These are phyloP conservation scores for Thinocorus orbignyianus DNA, from an alignment of 2,113 vertebrate genomes.

Conservation along the genomic window DNA sequence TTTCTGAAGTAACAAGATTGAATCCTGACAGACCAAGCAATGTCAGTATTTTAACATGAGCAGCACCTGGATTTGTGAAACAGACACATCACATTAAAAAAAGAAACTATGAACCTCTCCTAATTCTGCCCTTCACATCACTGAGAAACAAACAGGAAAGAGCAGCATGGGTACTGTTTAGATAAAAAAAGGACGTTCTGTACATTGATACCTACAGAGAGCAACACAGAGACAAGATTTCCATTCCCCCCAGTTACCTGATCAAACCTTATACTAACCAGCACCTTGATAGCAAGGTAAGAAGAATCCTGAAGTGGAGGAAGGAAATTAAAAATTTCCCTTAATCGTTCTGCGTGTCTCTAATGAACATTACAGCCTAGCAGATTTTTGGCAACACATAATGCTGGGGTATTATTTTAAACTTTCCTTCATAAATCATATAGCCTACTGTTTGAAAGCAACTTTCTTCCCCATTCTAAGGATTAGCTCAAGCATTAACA, in stretches of 20 bases:
- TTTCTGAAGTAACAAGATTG: not conserved
- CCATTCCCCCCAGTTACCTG: not conserved
- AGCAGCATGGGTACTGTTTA: not conserved
- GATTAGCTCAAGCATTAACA: not conserved
- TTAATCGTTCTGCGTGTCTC: not conserved
- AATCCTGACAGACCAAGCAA: not conserved
- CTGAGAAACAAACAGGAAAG: not conserved
- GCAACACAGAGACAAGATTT: not conserved
- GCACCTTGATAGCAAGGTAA: not conserved
- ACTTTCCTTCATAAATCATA: constrained; percentile 51
- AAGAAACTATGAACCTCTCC: not conserved
- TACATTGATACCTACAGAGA: not conserved
- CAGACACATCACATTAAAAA: not conserved
- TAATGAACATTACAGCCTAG: not conserved
- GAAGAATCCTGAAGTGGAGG: not conserved
- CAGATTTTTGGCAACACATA: not conserved
- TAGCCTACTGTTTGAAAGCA: constrained; percentile 44
- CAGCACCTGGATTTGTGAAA: not conserved
- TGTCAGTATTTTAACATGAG: not conserved
- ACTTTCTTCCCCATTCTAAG: not conserved
- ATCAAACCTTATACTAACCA: not conserved
- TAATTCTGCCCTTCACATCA: not conserved
- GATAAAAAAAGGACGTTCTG: not conserved
- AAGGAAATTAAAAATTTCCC: not conserved
- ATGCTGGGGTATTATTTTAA: constrained; percentile 29